Conservation (phyloP, 2,888 invertebrate genomes). For the Crioceris asparagi region DNA sequence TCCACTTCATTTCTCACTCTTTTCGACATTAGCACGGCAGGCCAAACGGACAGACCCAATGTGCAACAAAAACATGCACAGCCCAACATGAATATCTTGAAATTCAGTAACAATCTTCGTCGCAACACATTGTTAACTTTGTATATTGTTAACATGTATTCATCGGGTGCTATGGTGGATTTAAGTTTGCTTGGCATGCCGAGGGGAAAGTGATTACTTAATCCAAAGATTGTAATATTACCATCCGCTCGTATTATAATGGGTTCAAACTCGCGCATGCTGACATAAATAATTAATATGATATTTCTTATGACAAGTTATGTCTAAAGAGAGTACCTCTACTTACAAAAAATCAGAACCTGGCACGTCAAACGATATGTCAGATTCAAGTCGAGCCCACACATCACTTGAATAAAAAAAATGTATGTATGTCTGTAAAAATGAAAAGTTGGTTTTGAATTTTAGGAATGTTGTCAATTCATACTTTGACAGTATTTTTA, state of each 20-base stretch:
- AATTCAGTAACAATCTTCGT: constrained; percentile 17
- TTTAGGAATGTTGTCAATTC: no score
- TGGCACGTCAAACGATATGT: no score
- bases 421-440: no score
- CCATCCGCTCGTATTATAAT: constrained; percentile 24
- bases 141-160: constrained; percentile 24
- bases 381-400: no score
- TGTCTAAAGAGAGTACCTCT: no score
- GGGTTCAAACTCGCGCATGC: constrained; percentile 15
- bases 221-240: constrained; percentile 24
- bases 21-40: constrained; percentile 21
- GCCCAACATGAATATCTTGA: constrained; percentile 22
- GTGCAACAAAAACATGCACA: constrained; percentile 25
- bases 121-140: constrained; percentile 22
- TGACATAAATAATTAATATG: background rate
- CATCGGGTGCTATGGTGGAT: constrained; percentile 26
- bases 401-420: no score
- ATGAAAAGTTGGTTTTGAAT: no score
- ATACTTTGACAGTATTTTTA: no score
- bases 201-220: constrained; percentile 23
- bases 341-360: no score
- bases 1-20: constrained; percentile 19
- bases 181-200: constrained; percentile 22
- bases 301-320: no score
- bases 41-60: constrained; percentile 23